These are phyloP conservation scores for Phrynocephalus vlangalii DNA, from an alignment of 2,797 vertebrate species.

Conservation along the genomic window DNA sequence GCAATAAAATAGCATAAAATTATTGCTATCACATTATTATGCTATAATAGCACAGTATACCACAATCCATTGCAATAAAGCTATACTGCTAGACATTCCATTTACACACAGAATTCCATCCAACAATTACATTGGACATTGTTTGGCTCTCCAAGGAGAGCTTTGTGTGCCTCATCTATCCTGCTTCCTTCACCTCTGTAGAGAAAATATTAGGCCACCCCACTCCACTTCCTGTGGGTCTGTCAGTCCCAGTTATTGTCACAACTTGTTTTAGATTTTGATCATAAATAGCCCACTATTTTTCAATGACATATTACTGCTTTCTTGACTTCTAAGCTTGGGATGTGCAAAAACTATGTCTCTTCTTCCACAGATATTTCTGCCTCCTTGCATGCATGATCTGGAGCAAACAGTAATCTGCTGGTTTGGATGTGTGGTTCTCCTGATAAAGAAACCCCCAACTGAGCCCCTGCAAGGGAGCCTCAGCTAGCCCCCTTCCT, in stretches of 20 bases:
- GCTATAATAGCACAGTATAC: neutral
- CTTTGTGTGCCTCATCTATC: neutral
- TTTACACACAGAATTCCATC: neutral
- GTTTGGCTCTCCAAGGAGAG: neutral
- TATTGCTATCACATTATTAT: too few relatives aligned
- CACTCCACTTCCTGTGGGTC: neutral
- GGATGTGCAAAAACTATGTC: neutral
- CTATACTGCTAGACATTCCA: neutral
- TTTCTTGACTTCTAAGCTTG: neutral
- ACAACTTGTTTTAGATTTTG: neutral
- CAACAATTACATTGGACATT: neutral
- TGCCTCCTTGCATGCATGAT: neutral
- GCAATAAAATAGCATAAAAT: neutral
- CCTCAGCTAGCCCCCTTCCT: neutral
- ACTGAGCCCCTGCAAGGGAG: neutral
- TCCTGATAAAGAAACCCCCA: neutral
- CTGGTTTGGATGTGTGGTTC: neutral
- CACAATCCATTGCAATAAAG: neutral
- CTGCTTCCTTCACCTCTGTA: neutral
- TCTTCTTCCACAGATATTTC: neutral
- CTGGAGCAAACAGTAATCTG: neutral
- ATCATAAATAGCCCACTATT: neutral
- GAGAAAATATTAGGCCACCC: neutral
- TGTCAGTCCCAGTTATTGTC: neutral
- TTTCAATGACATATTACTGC: neutral